Base-by-base conservation (phyloP, 2,888 invertebrate genomes). In the Brachycybe producta region DNA sequence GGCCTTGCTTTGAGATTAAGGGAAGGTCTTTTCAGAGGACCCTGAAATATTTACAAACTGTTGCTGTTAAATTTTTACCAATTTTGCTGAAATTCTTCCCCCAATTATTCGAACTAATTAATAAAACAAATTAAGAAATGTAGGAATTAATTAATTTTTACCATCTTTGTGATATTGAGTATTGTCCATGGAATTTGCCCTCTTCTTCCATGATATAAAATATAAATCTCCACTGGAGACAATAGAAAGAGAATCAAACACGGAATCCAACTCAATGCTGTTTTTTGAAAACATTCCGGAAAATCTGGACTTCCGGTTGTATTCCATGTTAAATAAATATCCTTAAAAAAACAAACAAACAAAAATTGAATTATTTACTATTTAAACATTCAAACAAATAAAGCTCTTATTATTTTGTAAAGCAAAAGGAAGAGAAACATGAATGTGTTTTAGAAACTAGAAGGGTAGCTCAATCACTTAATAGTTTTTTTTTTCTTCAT, bases 271-370 rank as follows among this genome's bases (percentile, higher is more conserved):
- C 66, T 60, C 19, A 71, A 57, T 7, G 67, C 60, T 0, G 70
- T 70, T 53, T 67, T 62, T 59, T 68, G 65, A 59, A 70, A 70
- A 58, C 71, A 71, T 54, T 75, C 75, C 55, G 94, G 86, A 58
- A 95, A 74, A 64, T 86, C 82, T 32, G 91, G 95, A 66, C 80
- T 75, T n/a, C n/a, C n/a, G 5, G 76, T 72, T 17, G 91, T 82
- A 62, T 82, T 65, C 90, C 90, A 90, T 51, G 86, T 78, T 60
- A 79, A 63, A 57, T 77, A 74, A 57, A 69, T 64, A 70, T 90
- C 80, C 94, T 94, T 72, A 57, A 75, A 75, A 58, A 57, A 60
- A 60, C 56, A 59, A 55, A 54, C 28, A 45, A 45, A n/a, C n/a
- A n/a, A n/a, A n/a, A n/a, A n/a, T n/a, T n/a, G n/a, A n/a, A n/a